phyloP scores from a whole-genome alignment of 2,797 vertebrate genomes.

The Okamejei kenojei region DNA sequence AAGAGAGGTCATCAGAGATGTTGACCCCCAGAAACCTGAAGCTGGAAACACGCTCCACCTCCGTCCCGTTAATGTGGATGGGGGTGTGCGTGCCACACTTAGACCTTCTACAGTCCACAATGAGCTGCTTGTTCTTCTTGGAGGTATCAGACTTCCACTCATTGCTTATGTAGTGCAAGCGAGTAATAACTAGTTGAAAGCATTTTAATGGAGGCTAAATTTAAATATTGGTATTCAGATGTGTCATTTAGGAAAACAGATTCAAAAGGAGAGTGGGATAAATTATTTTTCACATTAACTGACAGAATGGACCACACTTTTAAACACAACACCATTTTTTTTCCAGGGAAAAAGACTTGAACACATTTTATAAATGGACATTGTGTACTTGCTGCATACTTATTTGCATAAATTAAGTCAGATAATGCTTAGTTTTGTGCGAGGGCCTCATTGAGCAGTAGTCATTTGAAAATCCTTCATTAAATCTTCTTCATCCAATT shows the following conservation, averaged over 20 bases:
- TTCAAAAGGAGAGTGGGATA: neutral
- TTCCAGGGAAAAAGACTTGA: too few species aligned
- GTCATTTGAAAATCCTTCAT: conserved; percentile 16
- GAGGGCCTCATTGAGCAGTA: neutral
- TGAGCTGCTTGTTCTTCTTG: too few species aligned
- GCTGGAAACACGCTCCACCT: too few species aligned
- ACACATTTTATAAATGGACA: neutral
- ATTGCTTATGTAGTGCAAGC: neutral
- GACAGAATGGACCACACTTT: neutral
- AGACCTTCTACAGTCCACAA: too few species aligned
- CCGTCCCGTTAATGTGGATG: too few species aligned
- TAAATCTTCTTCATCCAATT: conserved; percentile 18
- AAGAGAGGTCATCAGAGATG: too few species aligned
- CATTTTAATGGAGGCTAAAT: neutral
- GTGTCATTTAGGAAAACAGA: neutral
- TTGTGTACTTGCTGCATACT: neutral
- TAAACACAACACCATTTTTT: neutral
- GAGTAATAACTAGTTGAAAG: neutral
- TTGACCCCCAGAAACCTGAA: too few species aligned
- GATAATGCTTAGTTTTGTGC: neutral
- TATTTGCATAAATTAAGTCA: conserved; percentile 12
- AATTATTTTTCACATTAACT: neutral
- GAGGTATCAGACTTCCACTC: neutral
- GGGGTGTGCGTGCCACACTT: too few species aligned
- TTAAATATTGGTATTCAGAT: neutral